Conservation (phyloP, 1,140 invertebrate species). For the Chironomus tepperi region DNA sequence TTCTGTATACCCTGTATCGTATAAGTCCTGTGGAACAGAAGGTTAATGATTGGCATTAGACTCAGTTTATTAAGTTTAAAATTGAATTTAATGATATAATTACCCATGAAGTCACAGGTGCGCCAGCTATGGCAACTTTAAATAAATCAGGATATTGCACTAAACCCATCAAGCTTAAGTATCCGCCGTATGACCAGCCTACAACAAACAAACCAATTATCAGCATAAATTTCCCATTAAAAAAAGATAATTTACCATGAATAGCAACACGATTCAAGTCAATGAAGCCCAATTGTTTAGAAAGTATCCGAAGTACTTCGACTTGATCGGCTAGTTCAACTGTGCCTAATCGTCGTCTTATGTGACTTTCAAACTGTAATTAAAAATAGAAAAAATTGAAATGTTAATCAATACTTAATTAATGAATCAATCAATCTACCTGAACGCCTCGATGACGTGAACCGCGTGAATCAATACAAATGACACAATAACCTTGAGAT, state of each 20-base stretch:
- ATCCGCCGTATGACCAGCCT: slow-evolving; percentile 48
- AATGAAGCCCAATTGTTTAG: slow-evolving; percentile 75
- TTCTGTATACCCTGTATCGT: slow-evolving; percentile 93
- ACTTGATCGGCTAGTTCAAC: slow-evolving; percentile 95
- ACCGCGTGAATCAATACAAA: slow-evolving; percentile 90
- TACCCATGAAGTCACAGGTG: slow-evolving; percentile 93
- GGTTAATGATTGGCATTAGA: no score
- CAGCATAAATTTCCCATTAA: not conserved
- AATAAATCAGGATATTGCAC: slow-evolving; percentile 75
- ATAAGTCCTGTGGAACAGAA: slow-evolving; percentile 32
- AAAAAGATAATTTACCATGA: slow-evolving; percentile 52
- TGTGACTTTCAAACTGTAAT: slow-evolving; percentile 80
- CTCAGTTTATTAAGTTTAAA: not conserved
- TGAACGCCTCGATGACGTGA: slow-evolving; percentile 84
- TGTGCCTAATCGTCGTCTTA: slow-evolving; percentile 83
- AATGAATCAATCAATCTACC: slow-evolving; percentile 51
- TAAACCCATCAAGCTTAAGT: slow-evolving; percentile 76
- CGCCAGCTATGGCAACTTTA: slow-evolving; percentile 88
- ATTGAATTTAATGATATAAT: slow-evolving; percentile 62
- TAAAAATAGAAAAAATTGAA: slow-evolving; percentile 42
- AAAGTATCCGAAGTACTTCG: slow-evolving; percentile 83
- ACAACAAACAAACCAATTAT: slow-evolving; percentile 25
- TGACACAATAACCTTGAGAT: slow-evolving; percentile 92
- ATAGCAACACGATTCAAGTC: slow-evolving; percentile 89
- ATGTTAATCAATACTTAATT: no score